Evolutionary conservation across 2,888 invertebrate species (phyloP).

Genomic region (Eueremaeus valkanovi): DNA sequence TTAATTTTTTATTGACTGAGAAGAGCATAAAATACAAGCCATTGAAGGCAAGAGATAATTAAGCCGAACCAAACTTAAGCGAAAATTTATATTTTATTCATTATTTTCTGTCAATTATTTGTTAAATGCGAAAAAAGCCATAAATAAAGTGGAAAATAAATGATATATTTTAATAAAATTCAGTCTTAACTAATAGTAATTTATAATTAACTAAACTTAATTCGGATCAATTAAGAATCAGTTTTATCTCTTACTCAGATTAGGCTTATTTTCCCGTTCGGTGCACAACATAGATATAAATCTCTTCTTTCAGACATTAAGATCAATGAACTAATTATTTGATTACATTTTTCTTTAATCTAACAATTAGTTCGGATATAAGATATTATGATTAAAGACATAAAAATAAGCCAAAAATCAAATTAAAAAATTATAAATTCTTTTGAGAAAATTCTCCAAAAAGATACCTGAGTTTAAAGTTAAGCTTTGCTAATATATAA

Average conservation of each 20-base stretch:
- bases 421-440: not conserved
- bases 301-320: not conserved
- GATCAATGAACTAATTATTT: constrained; percentile 13
- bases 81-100: not conserved
- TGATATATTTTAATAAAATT: not conserved
- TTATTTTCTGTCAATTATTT: constrained; percentile 6
- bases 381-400: not conserved
- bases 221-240: not conserved
- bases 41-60: constrained; percentile 2
- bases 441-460: too few species aligned
- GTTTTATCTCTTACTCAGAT: too few species aligned
- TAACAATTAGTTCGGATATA: constrained; percentile 8
- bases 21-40: too few species aligned
- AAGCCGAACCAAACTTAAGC: not conserved
- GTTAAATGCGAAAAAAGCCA: not conserved
- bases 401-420: not conserved
- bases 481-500: not conserved
- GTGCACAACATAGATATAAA: too few species aligned
- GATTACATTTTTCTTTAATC: not conserved
- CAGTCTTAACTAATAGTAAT: not conserved
- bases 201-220: constrained; percentile 16
- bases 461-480: not conserved
- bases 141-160: not conserved
- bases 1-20: too few species aligned
- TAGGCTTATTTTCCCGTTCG: too few species aligned